A percentile compares a stretch with the other conserved stretches of the same genome.
Evolutionary conservation across 2,797 vertebrate genomes (phyloP).

Genomic region (Oryzias dopingdopingensis): DNA sequence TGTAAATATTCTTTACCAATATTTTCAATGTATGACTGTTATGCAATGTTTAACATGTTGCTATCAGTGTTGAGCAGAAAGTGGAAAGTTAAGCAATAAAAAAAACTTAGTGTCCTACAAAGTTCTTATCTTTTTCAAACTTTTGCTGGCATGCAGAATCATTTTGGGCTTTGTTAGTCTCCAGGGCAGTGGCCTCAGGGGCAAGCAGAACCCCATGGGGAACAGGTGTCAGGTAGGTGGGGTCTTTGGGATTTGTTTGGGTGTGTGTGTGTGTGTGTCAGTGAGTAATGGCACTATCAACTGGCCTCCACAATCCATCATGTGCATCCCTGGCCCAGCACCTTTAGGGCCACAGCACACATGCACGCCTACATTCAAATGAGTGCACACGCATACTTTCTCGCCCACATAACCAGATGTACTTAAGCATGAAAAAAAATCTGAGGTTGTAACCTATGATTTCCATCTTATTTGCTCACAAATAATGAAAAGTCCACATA

Average conservation of each 20-base stretch:
- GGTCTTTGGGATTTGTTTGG: slow-evolving; percentile 82
- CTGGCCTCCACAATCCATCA: slow-evolving; percentile 94
- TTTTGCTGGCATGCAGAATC: slow-evolving; percentile 77
- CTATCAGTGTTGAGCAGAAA: slow-evolving; percentile 5
- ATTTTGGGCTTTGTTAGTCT: slow-evolving; percentile 72
- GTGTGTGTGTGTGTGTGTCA: slow-evolving; percentile 80
- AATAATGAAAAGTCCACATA: not conserved
- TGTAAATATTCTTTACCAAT: no score
- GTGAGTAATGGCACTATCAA: slow-evolving; percentile 98
- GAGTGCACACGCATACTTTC: slow-evolving; percentile 1
- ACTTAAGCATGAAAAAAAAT: slow-evolving; percentile 40
- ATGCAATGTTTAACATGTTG: no score
- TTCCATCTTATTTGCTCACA: not conserved
- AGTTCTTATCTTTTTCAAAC: slow-evolving; percentile 54
- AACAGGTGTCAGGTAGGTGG: slow-evolving; percentile 87
- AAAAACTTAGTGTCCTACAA: slow-evolving; percentile 55
- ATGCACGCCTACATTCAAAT: slow-evolving; percentile 39
- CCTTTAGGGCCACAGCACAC: slow-evolving; percentile 70
- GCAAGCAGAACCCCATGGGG: slow-evolving; percentile 81
- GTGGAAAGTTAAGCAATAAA: slow-evolving; percentile 7
- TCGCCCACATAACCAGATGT: slow-evolving; percentile 21
- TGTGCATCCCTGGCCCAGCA: slow-evolving; percentile 75
- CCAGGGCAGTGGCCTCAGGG: slow-evolving; percentile 78
- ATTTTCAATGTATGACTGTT: no score
- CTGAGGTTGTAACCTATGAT: not conserved